phyloP scores from a whole-genome alignment of 2,113 vertebrate genomes.

The mouse (Mus musculus) region DNA sequence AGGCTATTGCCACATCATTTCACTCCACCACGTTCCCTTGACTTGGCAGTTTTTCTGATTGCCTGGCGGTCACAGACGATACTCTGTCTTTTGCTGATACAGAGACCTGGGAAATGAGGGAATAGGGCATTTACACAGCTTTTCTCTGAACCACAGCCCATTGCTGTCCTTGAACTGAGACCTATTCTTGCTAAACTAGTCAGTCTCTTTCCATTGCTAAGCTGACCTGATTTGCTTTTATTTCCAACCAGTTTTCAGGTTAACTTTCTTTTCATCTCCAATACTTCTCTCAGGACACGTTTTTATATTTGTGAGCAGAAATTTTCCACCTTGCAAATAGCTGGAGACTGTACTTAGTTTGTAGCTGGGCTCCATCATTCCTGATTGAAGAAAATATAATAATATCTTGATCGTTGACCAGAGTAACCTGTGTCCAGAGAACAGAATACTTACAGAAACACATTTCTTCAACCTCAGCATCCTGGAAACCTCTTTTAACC shows the following conservation, averaged over 20 bases:
- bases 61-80: conserved; percentile 19
- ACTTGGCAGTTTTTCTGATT: conserved; percentile 70
- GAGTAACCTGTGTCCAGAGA: background rate
- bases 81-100: conserved; percentile 47
- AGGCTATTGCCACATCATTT: conserved; percentile 64
- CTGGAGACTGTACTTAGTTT: background rate
- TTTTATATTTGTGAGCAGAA: background rate
- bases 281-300: background rate
- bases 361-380: background rate
- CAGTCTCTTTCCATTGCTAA: background rate
- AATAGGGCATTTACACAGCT: conserved; percentile 19
- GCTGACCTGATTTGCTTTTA: background rate
- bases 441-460: background rate
- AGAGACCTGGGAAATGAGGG: conserved; percentile 37
- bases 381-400: conserved; percentile 6
- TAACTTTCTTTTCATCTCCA: background rate
- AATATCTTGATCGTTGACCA: background rate
- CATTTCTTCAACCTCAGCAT: background rate
- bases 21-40: conserved; percentile 59
- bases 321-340: background rate
- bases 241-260: background rate
- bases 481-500: background rate
- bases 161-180: conserved; percentile 24
- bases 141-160: background rate
- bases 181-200: background rate